Percentiles rank a stretch among this genome's conserved stretches.
These are phyloP conservation scores for Mesoligia furuncula DNA, from an alignment of 2,888 invertebrate genomes.

Conservation along the genomic window DNA sequence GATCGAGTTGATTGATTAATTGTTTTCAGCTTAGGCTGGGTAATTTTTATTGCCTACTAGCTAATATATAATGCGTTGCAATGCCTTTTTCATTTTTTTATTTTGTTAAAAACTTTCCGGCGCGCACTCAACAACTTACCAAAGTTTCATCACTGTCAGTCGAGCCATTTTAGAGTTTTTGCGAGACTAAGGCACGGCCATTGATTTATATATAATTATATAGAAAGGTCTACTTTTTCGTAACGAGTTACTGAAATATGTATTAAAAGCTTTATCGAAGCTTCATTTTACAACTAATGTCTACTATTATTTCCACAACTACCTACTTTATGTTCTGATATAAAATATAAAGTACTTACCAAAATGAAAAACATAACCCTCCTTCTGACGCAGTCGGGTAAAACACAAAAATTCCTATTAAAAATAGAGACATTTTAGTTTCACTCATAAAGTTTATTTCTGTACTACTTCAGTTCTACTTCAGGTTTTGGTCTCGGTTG, in stretches of 20 bases:
- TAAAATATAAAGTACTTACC: not conserved
- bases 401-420: too few relatives aligned
- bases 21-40: not conserved
- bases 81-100: not conserved
- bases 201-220: not conserved
- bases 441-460: not conserved
- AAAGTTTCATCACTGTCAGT: not conserved
- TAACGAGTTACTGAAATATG: not conserved
- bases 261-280: not conserved
- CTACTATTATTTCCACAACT: not conserved
- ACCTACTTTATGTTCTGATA: not conserved
- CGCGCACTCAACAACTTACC: not conserved
- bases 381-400: too few relatives aligned
- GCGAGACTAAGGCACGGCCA: not conserved
- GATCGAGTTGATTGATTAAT: slow-evolving; percentile 11
- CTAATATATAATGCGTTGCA: not conserved
- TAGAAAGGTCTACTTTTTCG: not conserved
- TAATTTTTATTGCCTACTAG: not conserved
- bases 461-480: not conserved
- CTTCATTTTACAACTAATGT: too few relatives aligned
- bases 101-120: not conserved
- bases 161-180: not conserved
- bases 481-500: slow-evolving; percentile 22
- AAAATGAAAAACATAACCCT: too few relatives aligned
- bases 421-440: not conserved